Conservation (phyloP, 1,140 invertebrate genomes). For the Panagrolaimus sp. region DNA sequence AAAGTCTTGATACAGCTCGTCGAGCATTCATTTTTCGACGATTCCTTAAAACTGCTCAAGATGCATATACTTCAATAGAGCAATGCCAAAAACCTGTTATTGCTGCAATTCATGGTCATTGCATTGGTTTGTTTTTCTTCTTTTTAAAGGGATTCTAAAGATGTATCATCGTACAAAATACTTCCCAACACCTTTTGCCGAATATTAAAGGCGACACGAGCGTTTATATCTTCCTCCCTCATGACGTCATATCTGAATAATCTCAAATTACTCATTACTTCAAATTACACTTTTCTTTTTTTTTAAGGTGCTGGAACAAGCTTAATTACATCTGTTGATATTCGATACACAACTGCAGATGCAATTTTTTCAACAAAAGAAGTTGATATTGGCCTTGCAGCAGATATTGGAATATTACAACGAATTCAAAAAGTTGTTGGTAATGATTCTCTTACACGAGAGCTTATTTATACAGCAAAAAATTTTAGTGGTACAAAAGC, state of each 20-base stretch:
- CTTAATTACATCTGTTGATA: conserved; percentile 78
- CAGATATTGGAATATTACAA: conserved; percentile 88
- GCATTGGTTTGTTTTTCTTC: background rate
- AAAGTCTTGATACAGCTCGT: conserved; percentile 71
- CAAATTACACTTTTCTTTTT: too few relatives aligned
- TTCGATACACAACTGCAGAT: conserved; percentile 81
- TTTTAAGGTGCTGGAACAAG: conserved; percentile 82
- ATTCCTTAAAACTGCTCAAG: conserved; percentile 70
- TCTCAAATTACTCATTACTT: too few relatives aligned
- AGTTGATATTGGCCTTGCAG: conserved; percentile 72
- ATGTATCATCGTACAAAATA: too few relatives aligned
- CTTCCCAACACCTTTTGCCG: too few relatives aligned
- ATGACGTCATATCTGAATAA: too few relatives aligned
- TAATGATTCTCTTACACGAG: conserved; percentile 76
- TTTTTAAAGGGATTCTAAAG: too few relatives aligned
- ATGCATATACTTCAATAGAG: conserved; percentile 66
- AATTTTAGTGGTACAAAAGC: conserved; percentile 78
- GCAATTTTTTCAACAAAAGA: conserved; percentile 81
- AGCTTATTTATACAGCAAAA: conserved; percentile 78
- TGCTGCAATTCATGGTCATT: conserved; percentile 70
- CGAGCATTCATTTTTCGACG: conserved; percentile 69
- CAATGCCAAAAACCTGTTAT: conserved; percentile 81
- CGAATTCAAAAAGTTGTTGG: conserved; percentile 85
- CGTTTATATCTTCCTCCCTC: too few relatives aligned
- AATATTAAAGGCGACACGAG: too few relatives aligned